Conservation (phyloP, 2,888 invertebrate species). For the Meandrusa payeni region DNA sequence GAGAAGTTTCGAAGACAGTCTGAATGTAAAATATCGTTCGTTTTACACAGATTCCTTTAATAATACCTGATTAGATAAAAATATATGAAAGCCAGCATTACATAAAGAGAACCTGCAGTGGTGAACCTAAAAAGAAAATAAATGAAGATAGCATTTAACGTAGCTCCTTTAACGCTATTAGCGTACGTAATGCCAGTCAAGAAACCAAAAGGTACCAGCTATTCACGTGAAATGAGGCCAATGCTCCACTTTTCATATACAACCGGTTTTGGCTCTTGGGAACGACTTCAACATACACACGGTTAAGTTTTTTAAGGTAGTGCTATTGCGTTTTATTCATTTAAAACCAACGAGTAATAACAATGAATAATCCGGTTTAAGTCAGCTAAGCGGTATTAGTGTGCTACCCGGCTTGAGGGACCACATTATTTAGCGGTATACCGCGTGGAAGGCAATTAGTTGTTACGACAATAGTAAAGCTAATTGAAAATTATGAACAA, state of each 20-base stretch:
- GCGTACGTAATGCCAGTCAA: constrained; percentile 35
- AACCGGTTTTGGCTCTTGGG: constrained; percentile 54
- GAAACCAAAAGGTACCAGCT: constrained; percentile 58
- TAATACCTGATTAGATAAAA: too few relatives aligned
- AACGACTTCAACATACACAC: constrained; percentile 36
- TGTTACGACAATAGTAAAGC: too few relatives aligned
- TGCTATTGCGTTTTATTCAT: constrained; percentile 9
- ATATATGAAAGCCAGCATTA: too few relatives aligned
- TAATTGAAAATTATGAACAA: too few relatives aligned
- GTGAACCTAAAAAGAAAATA: too few relatives aligned
- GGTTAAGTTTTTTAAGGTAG: constrained; percentile 13
- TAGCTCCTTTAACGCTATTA: too few relatives aligned
- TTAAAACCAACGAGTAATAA: constrained; percentile 19
- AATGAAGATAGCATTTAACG: too few relatives aligned
- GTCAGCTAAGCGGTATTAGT: constrained; percentile 9
- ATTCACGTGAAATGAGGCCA: constrained; percentile 63
- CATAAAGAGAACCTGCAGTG: too few relatives aligned
- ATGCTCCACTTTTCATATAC: constrained; percentile 63
- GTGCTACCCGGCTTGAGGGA: constrained; percentile 16
- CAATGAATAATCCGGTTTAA: constrained; percentile 21
- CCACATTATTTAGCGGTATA: constrained; percentile 18
- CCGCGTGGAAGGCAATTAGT: not conserved
- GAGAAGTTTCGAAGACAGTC: too few relatives aligned
- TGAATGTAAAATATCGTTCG: too few relatives aligned
- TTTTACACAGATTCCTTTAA: too few relatives aligned